A percentile compares a stretch with the other conserved stretches of the same genome.
Conservation (phyloP, 2,888 invertebrate genomes). For the Tryphoninae sp. region DNA sequence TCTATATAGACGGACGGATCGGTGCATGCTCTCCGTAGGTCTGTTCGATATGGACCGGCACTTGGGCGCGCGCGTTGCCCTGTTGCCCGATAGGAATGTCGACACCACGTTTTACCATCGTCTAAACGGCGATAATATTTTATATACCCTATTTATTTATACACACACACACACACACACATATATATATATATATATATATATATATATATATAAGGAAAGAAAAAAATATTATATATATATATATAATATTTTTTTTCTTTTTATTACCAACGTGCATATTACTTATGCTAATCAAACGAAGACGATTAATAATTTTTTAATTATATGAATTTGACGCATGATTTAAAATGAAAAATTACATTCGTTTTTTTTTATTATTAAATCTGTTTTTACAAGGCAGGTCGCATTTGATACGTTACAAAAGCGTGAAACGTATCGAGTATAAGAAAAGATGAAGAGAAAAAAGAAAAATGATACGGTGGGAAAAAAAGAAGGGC, state of each 20-base stretch:
- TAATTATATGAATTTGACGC: not conserved
- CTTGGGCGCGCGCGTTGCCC: constrained; percentile 48
- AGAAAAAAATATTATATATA: no score
- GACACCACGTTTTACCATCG: constrained; percentile 59
- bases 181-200: not conserved
- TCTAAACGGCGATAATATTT: constrained; percentile 3
- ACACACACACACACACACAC: not conserved
- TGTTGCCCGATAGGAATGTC: constrained; percentile 65
- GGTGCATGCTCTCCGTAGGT: constrained; percentile 8
- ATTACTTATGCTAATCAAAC: not conserved
- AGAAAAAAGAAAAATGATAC: not conserved
- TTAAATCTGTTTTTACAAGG: not conserved
- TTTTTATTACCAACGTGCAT: not conserved
- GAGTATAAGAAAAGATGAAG: no score
- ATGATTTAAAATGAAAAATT: not conserved
- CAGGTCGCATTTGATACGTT: not conserved
- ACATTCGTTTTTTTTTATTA: not conserved
- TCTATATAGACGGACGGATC: not conserved
- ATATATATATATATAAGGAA: not conserved
- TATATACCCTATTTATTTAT: not conserved
- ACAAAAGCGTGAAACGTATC: not conserved
- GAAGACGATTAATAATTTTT: not conserved
- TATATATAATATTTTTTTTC: not conserved
- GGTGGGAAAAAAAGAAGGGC: constrained; percentile 23
- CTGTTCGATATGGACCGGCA: constrained; percentile 33